Percentiles rank a stretch among this genome's conserved stretches.
Evolutionary conservation across 64 coral and sea anemone species (phyloP).

Genomic region (Orbicella faveolata): DNA sequence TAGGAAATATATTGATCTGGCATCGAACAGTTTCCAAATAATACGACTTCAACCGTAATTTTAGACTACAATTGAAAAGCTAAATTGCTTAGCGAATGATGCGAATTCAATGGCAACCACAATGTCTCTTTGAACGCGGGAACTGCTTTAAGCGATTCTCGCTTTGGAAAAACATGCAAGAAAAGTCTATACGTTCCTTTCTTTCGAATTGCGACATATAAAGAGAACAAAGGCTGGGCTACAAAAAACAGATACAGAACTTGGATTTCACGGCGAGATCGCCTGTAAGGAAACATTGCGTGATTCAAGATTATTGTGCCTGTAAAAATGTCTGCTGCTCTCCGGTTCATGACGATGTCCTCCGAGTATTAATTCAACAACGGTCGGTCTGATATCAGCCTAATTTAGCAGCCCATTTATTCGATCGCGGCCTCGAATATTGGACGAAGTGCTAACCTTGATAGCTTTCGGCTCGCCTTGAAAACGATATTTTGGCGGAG

Average conservation of each 20-base stretch:
- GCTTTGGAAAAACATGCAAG: background rate
- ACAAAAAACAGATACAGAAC: background rate
- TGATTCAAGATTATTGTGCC: background rate
- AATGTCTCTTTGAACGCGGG: background rate
- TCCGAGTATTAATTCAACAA: background rate
- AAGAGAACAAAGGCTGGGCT: background rate
- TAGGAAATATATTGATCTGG: background rate
- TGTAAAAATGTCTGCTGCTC: background rate
- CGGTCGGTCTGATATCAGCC: background rate
- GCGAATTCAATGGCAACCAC: background rate
- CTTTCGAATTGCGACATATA: background rate
- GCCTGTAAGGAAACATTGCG: background rate
- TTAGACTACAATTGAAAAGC: background rate
- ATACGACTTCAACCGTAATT: background rate
- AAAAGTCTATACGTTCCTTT: background rate
- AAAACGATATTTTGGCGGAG: background rate
- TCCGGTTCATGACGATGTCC: background rate
- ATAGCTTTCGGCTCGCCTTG: background rate
- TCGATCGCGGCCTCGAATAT: background rate
- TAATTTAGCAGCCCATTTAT: background rate
- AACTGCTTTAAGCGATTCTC: background rate
- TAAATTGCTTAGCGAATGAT: background rate
- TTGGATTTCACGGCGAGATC: background rate
- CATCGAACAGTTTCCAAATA: background rate
- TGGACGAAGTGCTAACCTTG: background rate